Base-by-base conservation (phyloP, 35 echinoderm and acorn worm species). In the Stichopus chloronotus region DNA sequence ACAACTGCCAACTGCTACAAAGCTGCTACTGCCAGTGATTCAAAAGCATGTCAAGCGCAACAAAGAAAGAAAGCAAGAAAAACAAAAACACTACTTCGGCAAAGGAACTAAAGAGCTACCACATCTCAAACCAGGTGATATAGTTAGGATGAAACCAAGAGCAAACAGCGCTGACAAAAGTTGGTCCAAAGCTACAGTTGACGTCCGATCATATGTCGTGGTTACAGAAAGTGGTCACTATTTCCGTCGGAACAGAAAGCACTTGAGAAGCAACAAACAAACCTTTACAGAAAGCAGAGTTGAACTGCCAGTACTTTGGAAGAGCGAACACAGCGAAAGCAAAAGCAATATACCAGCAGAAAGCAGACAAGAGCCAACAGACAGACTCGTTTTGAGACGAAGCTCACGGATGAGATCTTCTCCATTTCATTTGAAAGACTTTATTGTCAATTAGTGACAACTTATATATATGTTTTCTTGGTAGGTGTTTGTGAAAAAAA, bases 161-260 rank as follows among this genome's bases (percentile, higher is more conserved):
- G 60, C 24, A 83, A 43, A 57, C 8, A 17, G 8, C 12, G 25
- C 9, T 17, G 78, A 86, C 5, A 17, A 88, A 22, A 58, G 9
- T 3, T 93, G 92, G 92, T 6, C 88, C 9, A 87, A 88, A 78
- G 92, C 83, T 7, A 25, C 30, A 83, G 63, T 83, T 6, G 63
- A 43, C n/a, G 68, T 58, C 14, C 16, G 93, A 2, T 94, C 93
- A 58, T 94, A 90, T 13, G 14, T 83, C 56, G 57, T 91, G 9
- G 19, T 43, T 19, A 91, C 93, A 82, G 87, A 94, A 72, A 79
- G 91, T 83, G 93, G 87, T 13, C 87, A 80, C 13, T 19, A 72
- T 9, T 94, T 83, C 56, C 53, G 72, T 4, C 43, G 93, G n/a
- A 94, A 91, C 69, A 72, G 69, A 72, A 72, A 72, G 22, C 22